Conservation (phyloP, 2,113 vertebrate species). For the Ifrita kowaldi region DNA sequence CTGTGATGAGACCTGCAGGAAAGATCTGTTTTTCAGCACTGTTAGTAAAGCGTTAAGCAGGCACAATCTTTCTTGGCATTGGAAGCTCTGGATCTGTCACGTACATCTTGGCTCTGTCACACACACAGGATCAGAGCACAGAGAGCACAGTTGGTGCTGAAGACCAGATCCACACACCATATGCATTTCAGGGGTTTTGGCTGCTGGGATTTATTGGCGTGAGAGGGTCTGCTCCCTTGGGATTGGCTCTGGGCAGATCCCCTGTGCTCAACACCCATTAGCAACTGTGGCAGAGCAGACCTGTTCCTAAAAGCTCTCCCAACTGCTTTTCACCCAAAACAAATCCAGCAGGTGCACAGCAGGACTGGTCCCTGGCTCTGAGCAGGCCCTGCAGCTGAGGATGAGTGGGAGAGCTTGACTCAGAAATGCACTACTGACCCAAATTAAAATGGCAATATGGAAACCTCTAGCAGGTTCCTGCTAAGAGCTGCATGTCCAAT, state of each 20-base stretch:
- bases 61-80: neutral
- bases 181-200: neutral
- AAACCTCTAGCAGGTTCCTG: neutral
- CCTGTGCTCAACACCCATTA: neutral
- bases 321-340: neutral
- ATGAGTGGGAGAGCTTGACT: neutral
- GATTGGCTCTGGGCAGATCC: neutral
- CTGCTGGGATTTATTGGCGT: rapidly evolving
- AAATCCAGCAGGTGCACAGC: rapidly evolving
- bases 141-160: neutral
- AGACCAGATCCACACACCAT: neutral
- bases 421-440: neutral
- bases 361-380: neutral
- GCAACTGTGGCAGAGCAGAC: no score
- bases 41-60: neutral
- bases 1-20: neutral
- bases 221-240: neutral
- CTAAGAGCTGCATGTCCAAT: neutral
- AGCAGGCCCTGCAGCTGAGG: neutral
- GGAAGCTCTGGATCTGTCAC: neutral
- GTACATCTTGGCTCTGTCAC: neutral
- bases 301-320: neutral
- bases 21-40: neutral
- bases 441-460: neutral
- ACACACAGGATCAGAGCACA: neutral